Base-by-base conservation (phyloP, 1,140 invertebrate species). In the Drosophila carrolli region DNA sequence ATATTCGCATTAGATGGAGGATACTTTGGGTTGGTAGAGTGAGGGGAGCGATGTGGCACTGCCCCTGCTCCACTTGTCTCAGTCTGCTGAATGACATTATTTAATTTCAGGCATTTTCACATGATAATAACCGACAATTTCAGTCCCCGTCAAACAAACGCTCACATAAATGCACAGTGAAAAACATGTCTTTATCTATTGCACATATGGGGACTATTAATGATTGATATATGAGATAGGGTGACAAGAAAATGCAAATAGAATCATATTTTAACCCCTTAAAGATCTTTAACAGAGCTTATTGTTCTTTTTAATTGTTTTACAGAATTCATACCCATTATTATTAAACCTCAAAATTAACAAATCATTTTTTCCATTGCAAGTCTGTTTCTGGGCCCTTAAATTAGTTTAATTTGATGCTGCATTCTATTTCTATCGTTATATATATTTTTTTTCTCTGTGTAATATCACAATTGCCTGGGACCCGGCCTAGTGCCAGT, bases 101-200 rank as follows among this genome's bases (percentile, higher is more conserved):
- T 62, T 40, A 80, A 81, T 84, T 84, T 81, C 48, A 74, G 65
- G 47, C 53, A 51, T 67, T 84, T 81, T 65, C 48, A 54, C 62
- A 63, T 77, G 56, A 61, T 80, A 68, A 74, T 73, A 81, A 81
- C 40, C 47, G 44, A 68, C 71, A 77, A 62, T 54, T 58, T 46
- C 27, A 70, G 51, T 84, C 40, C 48, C 46, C 62, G 27, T n/a
- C 29, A 62, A 29, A 0, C 19, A 75, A 73, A 67, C 57, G 48
- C 50, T 56, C 19, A 40, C 23, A 44, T 13, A 23, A 29, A 32
- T 40, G 37, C 43, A 68, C 23, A 7, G 50, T 3, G 13, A 43
- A 13, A 67, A 19, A 11, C 9, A 0, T 9, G 13, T 27, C 5
- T 16, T 4, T 13, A 50, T 35, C 7, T 13, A 16, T 11, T 5